A percentile compares a stretch with the other conserved stretches of the same genome.
These are phyloP conservation scores for Cebuella pygmaea DNA, from an alignment of 2,797 vertebrate genomes.

Conservation along the genomic window DNA sequence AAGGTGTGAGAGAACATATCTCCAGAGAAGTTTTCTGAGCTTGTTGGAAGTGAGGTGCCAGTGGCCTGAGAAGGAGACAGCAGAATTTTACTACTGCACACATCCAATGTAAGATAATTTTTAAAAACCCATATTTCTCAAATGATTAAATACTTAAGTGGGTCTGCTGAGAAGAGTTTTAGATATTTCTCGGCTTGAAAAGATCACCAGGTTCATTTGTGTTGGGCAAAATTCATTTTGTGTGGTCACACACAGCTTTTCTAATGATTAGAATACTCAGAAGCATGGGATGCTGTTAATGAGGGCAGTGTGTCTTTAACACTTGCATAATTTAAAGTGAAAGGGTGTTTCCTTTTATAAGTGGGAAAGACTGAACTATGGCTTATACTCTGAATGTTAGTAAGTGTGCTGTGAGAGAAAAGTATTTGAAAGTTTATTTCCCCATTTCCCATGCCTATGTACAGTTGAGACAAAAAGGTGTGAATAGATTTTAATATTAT, in stretches of 20 bases:
- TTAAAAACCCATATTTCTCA: not conserved
- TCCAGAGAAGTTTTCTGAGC: not conserved
- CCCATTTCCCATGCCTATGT: not conserved
- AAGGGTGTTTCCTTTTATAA: constrained; percentile 35
- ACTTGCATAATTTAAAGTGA: not conserved
- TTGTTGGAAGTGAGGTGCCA: not conserved
- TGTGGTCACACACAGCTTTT: not conserved
- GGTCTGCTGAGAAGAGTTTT: not conserved
- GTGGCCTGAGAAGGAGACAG: not conserved
- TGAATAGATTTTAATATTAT: not conserved
- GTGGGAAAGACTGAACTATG: not conserved
- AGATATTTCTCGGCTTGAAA: not conserved
- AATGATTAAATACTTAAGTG: not conserved
- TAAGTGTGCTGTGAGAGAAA: constrained; percentile 16
- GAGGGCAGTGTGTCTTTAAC: not conserved
- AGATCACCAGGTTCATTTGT: not conserved
- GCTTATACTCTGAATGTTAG: not conserved
- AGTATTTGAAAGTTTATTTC: not conserved
- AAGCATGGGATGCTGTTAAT: not conserved
- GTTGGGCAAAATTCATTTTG: not conserved
- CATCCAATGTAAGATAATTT: not conserved
- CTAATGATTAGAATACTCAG: not conserved
- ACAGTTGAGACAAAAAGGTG: constrained; percentile 1
- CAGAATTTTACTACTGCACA: not conserved
- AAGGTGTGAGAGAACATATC: not conserved